Evolutionary conservation across 2,113 vertebrate species (phyloP), one percentile per base, ranked within the genome.

Genomic region (Anarhynchus alexandrinus): DNA sequence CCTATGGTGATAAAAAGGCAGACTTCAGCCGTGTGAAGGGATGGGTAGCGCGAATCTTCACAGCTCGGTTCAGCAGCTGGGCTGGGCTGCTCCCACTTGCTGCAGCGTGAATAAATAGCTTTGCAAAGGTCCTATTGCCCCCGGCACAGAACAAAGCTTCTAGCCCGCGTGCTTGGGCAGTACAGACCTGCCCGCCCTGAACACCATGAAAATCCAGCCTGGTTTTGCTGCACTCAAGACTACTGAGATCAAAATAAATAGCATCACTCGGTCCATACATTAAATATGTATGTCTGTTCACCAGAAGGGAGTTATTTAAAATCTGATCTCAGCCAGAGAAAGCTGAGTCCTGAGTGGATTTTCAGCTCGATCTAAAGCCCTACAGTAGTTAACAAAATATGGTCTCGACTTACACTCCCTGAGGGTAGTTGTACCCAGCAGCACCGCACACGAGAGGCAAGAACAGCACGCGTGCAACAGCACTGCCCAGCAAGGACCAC

Each of bases 391-490:
- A 29, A 15, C 14, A 76, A 74, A 42, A 51, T 5, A 5, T 1
- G 2, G 3, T 6, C n/a, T 52, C 38, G 26, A 15, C 34, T 84
- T 26, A 1, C 2, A 15, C 11, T 40, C 67, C 36, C 18, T 22
- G 16, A 71, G 55, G 29, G 22, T 16, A 6, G 64, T 79, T 36
- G 9, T 14, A 47, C 21, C 34, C 30, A 64, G 51, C 42, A n/a
- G 43, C 38, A 34, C 4, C 30, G 47, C n/a, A 26, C 13, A 64
- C 47, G 51, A 79, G 15, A 47, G 15, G 20, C 0, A 8, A 43
- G 29, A 6, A 27, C 51, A 43, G 21, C 22, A 6, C 0, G 1
- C 17, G 3, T 1, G 5, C 13, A 12, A 19, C 1, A 22, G 13
- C 23, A 58, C 27, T 40, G 11, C 57, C 32, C 42, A 58, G 36